Base-by-base conservation (phyloP, 2,113 vertebrate species). In the Cryptotis parvus region DNA sequence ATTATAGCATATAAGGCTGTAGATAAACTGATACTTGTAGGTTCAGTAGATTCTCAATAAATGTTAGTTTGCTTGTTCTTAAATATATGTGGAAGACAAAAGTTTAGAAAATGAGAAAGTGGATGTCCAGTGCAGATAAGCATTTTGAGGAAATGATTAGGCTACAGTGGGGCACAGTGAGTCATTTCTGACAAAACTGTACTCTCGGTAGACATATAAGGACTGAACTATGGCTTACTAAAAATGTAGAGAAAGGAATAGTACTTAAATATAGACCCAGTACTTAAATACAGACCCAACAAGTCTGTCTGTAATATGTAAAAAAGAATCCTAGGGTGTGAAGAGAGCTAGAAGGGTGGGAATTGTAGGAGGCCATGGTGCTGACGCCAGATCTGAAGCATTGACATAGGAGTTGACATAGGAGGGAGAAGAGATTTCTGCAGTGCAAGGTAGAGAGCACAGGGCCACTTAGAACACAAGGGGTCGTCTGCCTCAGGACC, bases 61-160 rank as follows among this genome's bases (percentile, higher is more conserved):
- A 83, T 86, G 35, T 41, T 70, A 52, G 63, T 70, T 87, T 43
- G 14, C 6, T 18, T 88, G 79, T 65, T 63, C 27, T 85, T 91
- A 72, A 41, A 35, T 79, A 79, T 18, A 68, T 82, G 83, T 75
- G 35, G 80, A 86, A 86, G 16, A 68, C 6, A 16, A 52, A 31
- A 12, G 12, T 74, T 74, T 49, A 49, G 45, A 49, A 49, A 49
- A 49, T 49, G 9, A 43, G 11, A 26, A 43, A 41, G 31, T 74
- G 26, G n/a, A 58, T 43, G 49, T 1, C 76, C 52, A 22, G 4
- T 82, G 31, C 7, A 83, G 66, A 83, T 35, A 72, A 82, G 14
- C 76, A 79, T 33, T 90, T 75, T 58, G 18, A 55, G 24, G 2
- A 77, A 65, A 81, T 75, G 24, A 70, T 29, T 78, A 74, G 29